These are phyloP conservation scores for Myotis planiceps DNA, from an alignment of 2,797 vertebrate species.

Conservation along the genomic window DNA sequence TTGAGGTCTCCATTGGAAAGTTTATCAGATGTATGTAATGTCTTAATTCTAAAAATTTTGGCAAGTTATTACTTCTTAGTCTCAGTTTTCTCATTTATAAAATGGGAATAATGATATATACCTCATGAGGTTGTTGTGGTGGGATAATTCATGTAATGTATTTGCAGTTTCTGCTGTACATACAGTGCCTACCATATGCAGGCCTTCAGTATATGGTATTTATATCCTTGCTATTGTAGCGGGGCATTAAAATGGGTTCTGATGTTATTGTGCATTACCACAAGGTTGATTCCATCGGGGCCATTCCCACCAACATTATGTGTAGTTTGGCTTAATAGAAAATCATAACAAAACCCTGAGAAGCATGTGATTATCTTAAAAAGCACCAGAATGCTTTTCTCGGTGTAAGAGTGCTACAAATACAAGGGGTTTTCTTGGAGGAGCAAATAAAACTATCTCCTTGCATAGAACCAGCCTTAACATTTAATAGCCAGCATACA, in stretches of 20 bases:
- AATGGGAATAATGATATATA: background rate
- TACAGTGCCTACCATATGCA: background rate
- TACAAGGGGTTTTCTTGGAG: conserved; percentile 23
- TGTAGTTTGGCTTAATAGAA: background rate
- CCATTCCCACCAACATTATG: background rate
- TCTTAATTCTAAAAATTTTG: conserved; percentile 13
- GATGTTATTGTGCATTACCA: background rate
- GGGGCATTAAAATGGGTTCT: background rate
- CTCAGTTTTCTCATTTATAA: conserved; percentile 21
- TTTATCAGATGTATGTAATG: background rate
- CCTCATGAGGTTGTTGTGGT: background rate
- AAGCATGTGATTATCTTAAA: conserved; percentile 18
- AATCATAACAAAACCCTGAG: conserved; percentile 25
- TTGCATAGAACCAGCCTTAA: conserved; percentile 54
- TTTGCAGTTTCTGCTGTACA: background rate
- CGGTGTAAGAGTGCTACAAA: background rate
- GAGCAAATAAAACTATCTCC: conserved; percentile 60
- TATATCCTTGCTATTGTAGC: background rate
- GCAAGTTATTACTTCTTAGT: background rate
- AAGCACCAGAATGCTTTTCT: conserved; percentile 48
- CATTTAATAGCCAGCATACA: conserved; percentile 50
- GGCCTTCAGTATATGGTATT: background rate
- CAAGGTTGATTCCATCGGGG: background rate
- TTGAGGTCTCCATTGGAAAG: background rate
- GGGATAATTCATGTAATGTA: background rate